Percentiles rank a stretch among this genome's conserved stretches.
phyloP scores from a whole-genome alignment of 2,888 invertebrate genomes.

The Pammene aurita region DNA sequence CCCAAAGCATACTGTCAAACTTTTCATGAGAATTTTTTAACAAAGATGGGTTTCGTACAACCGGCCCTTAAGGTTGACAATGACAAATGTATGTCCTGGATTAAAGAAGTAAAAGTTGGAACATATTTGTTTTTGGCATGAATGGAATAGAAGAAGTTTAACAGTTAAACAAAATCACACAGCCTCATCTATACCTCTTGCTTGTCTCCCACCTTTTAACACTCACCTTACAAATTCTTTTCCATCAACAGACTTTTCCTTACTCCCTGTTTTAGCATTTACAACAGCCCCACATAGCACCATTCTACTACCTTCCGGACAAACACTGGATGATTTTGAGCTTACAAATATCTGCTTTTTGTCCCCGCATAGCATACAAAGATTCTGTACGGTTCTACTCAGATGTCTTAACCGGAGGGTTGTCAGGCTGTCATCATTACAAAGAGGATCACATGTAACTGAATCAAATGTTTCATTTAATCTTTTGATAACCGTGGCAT shows the following conservation, averaged over 20 bases:
- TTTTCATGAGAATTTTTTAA: no score
- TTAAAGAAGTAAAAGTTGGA: no score
- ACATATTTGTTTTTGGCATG: no score
- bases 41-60: no score
- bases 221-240: conserved; percentile 79
- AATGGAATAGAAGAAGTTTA: no score
- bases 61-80: no score
- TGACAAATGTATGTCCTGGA: no score
- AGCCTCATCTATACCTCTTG: no score
- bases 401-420: conserved; percentile 64
- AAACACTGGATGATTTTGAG: conserved; percentile 68
- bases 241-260: conserved; percentile 75
- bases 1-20: no score
- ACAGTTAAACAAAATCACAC: no score
- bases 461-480: conserved; percentile 46
- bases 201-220: background rate
- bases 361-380: conserved; percentile 53
- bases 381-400: conserved; percentile 59
- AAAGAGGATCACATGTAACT: conserved; percentile 58
- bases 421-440: conserved; percentile 59
- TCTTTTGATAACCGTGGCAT: conserved; percentile 50
- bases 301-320: conserved; percentile 49
- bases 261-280: conserved; percentile 80
- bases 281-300: conserved; percentile 85
- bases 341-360: conserved; percentile 55